These are phyloP conservation scores for Lasioglossum pauxillum DNA, from an alignment of 2,888 invertebrate species.

Conservation along the genomic window DNA sequence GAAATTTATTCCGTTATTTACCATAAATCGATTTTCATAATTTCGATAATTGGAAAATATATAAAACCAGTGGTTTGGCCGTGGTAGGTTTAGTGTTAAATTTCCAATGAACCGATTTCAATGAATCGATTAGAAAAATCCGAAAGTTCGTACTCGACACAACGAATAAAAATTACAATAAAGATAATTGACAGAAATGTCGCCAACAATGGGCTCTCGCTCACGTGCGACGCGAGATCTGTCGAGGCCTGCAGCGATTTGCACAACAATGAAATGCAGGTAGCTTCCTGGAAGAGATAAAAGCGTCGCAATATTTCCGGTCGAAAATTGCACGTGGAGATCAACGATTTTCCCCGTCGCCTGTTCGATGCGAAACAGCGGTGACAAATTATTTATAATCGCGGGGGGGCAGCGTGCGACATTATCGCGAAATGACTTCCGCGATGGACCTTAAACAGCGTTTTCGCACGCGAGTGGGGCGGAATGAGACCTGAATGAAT, in stretches of 20 bases:
- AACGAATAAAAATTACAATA: neutral
- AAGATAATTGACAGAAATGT: neutral
- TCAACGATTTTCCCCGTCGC: neutral
- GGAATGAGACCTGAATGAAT: slow-evolving; percentile 21
- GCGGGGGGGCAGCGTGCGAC: neutral
- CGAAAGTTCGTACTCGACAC: neutral
- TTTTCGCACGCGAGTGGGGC: slow-evolving; percentile 26
- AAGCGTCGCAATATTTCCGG: neutral
- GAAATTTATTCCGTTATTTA: no score
- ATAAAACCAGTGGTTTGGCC: no score
- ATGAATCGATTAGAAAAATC: neutral
- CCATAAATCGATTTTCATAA: no score
- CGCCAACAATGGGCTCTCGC: neutral
- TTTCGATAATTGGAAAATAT: no score
- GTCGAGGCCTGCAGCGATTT: neutral
- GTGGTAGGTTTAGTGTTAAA: no score
- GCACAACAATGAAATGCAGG: neutral
- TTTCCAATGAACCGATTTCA: neutral
- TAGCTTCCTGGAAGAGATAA: neutral
- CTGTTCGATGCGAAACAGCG: neutral
- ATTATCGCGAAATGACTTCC: slow-evolving; percentile 44
- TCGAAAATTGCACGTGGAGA: slow-evolving; percentile 22
- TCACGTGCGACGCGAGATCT: neutral
- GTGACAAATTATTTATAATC: slow-evolving; percentile 36
- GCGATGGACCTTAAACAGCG: slow-evolving; percentile 17